A percentile compares a stretch with the other conserved stretches of the same genome.
These are phyloP conservation scores for Prionace glauca DNA, from an alignment of 2,797 vertebrate species.

Conservation along the genomic window DNA sequence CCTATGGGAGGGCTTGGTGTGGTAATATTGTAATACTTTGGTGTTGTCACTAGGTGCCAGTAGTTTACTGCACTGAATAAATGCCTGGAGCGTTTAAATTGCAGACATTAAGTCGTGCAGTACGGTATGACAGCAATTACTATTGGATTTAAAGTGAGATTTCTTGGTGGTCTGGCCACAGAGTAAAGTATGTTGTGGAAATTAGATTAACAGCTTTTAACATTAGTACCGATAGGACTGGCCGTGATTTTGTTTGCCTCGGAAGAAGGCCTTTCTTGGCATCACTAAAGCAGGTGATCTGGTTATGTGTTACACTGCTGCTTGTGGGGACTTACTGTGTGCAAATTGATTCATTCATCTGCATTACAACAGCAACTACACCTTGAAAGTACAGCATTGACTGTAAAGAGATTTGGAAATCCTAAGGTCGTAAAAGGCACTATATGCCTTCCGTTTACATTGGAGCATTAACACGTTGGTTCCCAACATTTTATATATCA, in stretches of 20 bases:
- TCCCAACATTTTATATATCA: too few species aligned
- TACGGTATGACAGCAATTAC: neutral
- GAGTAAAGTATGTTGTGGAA: neutral
- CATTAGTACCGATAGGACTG: neutral
- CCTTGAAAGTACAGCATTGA: neutral
- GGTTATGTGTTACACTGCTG: neutral
- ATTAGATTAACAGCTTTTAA: neutral
- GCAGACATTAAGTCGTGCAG: neutral
- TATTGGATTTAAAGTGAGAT: constrained; percentile 19
- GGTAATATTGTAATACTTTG: neutral
- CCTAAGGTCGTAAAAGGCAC: neutral
- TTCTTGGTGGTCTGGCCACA: neutral
- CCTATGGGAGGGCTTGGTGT: neutral
- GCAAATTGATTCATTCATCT: neutral
- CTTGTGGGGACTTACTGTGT: neutral
- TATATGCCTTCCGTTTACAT: neutral
- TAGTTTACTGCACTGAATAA: constrained; percentile 27
- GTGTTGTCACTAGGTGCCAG: constrained; percentile 32
- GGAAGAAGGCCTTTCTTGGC: neutral
- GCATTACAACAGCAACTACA: neutral
- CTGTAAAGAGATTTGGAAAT: neutral
- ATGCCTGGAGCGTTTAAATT: neutral
- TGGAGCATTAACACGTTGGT: too few species aligned
- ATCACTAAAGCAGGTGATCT: neutral
- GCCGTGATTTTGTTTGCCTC: neutral